Base-by-base conservation (phyloP, 1,140 invertebrate genomes). In the Pseudobourletiella spinata region DNA sequence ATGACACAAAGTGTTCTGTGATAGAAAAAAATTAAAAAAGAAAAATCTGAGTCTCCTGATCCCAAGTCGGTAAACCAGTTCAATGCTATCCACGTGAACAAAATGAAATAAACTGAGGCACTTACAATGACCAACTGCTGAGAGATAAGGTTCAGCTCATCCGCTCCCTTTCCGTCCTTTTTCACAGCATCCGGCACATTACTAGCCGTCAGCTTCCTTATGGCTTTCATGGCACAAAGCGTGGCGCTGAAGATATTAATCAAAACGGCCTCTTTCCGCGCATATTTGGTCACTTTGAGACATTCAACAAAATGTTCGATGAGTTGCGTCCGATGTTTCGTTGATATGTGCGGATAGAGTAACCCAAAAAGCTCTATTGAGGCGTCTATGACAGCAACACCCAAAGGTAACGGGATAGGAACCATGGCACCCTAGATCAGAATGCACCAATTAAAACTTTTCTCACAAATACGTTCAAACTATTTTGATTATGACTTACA, bases 211-310 rank as follows among this genome's bases (percentile, higher is more conserved):
- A 68, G 43, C 44, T 55, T 64, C 4, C 68, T 48, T 18, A 70
- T 61, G n/a, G 51, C 43, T 74, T 94, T 91, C 30, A 98, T 76
- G 6, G 92, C 91, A 71, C 88, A 86, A 22, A 98, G 76, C 2
- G 98, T 76, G 6, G 94, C 92, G 16, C 94, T 92, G 73, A 98
- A 95, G 50, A 98, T 88, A 75, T 99, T 99, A 76, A 96, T 89
- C 74, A 97, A 93, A 20, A 98, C 87, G 1, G 94, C 94, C 75
- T 98, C 93, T 74, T 95, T 91, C 20, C 91, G 80, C 1, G 83
- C 83, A 8, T 89, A 91, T 74, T 96, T 96, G 0, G 91, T 90
- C 71, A 69, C 61, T 64, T 68, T 69, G 54, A 98, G 91, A 73
- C 92, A 95, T 72, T 98, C 95, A 32, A 83, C 82, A 72, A 99